phyloP scores from a whole-genome alignment of 2,113 vertebrate species.

The Podarcis raffonei region DNA sequence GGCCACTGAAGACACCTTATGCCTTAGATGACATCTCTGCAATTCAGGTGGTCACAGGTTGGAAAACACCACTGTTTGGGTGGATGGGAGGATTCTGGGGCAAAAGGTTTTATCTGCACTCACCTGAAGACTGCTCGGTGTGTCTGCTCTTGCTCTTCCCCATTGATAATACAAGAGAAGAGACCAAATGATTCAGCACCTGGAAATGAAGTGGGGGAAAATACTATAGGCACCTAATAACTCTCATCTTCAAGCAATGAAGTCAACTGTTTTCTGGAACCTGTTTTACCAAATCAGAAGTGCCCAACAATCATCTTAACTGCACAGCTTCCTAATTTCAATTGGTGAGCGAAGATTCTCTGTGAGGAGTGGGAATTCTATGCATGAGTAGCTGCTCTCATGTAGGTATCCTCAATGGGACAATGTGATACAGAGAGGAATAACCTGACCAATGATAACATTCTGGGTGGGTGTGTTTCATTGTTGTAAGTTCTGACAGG shows the following conservation, averaged over 20 bases:
- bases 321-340: not conserved
- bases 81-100: too few relatives aligned
- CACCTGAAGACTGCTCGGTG: conserved; percentile 96
- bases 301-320: not conserved
- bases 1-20: conserved; percentile 1
- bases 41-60: not conserved
- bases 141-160: conserved; percentile 93
- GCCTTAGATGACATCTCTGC: not conserved
- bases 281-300: not conserved
- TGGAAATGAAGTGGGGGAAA: conserved; percentile 54
- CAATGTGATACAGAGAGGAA: not conserved
- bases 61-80: not conserved
- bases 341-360: not conserved
- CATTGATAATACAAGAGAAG: conserved; percentile 93
- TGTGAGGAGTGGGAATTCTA: not conserved
- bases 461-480: not conserved
- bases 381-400: too few relatives aligned
- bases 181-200: conserved; percentile 97
- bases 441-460: not conserved
- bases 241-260: not conserved
- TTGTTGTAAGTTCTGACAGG: not conserved
- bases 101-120: conserved; percentile 25
- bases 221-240: not conserved
- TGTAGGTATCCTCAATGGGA: not conserved
- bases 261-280: not conserved